phyloP scores from a whole-genome alignment of 1,140 invertebrate genomes.

The Maconellicoccus hirsutus region DNA sequence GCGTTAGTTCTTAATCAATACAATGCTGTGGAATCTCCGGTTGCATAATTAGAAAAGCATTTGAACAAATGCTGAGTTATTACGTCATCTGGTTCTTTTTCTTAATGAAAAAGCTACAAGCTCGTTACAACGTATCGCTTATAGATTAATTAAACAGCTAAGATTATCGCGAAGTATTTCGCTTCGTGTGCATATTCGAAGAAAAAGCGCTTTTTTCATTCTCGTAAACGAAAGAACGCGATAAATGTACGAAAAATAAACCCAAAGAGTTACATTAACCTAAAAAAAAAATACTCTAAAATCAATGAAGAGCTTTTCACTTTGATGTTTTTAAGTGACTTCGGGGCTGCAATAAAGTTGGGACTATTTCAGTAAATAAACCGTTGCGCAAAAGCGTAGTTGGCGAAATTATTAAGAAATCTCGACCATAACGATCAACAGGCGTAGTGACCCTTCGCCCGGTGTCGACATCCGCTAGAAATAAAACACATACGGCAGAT shows the following conservation, averaged over 20 bases:
- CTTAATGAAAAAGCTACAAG: too few relatives aligned
- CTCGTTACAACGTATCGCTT: too few relatives aligned
- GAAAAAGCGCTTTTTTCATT: background rate
- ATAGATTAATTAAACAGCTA: too few relatives aligned
- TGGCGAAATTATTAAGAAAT: background rate
- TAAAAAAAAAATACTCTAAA: background rate
- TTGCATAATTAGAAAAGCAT: too few relatives aligned
- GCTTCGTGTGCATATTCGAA: too few relatives aligned
- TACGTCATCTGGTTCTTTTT: too few relatives aligned
- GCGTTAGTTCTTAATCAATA: background rate
- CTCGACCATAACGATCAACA: background rate
- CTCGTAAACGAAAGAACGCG: too few relatives aligned
- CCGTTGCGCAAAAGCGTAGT: background rate
- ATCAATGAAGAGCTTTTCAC: background rate
- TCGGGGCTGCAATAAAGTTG: background rate
- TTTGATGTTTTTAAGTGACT: background rate
- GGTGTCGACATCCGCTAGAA: background rate
- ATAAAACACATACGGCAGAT: background rate
- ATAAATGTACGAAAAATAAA: background rate
- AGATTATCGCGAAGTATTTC: too few relatives aligned
- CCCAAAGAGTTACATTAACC: background rate
- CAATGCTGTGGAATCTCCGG: too few relatives aligned
- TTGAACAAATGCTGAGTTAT: too few relatives aligned
- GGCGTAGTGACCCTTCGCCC: background rate
- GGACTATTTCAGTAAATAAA: background rate